Evolutionary conservation across 2,797 vertebrate genomes (phyloP), one percentile per base, ranked within the genome.

Genomic region (Sebastes diaconus): DNA sequence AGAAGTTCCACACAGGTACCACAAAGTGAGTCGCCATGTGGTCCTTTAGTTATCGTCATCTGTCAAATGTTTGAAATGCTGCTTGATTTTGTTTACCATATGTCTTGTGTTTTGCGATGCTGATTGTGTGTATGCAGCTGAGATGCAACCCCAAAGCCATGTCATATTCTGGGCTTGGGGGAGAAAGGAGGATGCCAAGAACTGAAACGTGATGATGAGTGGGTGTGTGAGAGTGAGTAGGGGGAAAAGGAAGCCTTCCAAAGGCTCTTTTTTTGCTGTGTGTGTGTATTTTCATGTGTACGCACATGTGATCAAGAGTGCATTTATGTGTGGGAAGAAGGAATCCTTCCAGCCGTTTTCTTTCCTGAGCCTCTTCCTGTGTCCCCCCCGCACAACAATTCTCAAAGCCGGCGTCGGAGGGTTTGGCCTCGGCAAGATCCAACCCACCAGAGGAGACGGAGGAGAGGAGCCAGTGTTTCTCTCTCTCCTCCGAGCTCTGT

Each of bases 91-190:
- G 67, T 80, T 84, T 75, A 68, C 89, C 91, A 83, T 89, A 88
- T 90, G 88, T 90, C 75, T 87, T 80, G 79, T 74, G 75, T 81
- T 39, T 39, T 81, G 77, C 12, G 69, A 80, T 79, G 63, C 79
- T 88, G 83, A 84, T 78, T 90, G 79, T 88, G 84, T 89, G 86
- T 84, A 78, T 71, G 78, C 84, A 87, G 89, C 84, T 79, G 86
- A 92, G 91, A 90, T 74, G 87, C 84, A 89, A 88, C 84, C 91
- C 91, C 79, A 88, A 87, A 93, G 87, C 91, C 83, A 88, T 92
- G 92, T 92, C 92, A 91, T 90, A 93, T 91, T 91, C 89, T 93
- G 89, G 92, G 90, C 90, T 93, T 67, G 16, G 80, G 89, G 88
- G 83, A 83, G 86, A 73, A 68, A 54, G 68, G 52, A 86, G 80